Percentiles rank a stretch among this genome's conserved stretches.
phyloP scores from a whole-genome alignment of 64 coral and sea anemone genomes.

The Pocillopora damicornis region DNA sequence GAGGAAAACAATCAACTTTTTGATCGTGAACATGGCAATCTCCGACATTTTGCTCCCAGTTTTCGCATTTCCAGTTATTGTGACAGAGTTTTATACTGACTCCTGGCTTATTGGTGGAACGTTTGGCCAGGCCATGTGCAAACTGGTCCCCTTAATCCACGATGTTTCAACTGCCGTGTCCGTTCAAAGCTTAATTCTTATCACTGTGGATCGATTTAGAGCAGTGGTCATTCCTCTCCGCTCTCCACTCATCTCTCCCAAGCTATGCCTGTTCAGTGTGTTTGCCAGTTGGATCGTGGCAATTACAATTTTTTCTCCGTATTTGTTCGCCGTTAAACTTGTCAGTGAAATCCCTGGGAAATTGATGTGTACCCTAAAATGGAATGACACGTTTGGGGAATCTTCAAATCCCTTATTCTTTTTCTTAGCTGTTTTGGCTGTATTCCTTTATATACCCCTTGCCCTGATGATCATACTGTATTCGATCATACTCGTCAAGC shows the following conservation, averaged over 20 bases:
- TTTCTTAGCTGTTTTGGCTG: background rate
- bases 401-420: background rate
- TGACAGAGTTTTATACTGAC: background rate
- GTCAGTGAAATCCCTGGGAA: background rate
- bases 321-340: background rate
- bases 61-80: background rate
- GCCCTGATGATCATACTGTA: background rate
- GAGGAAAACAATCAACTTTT: constrained; percentile 3
- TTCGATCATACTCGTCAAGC: background rate
- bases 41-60: background rate
- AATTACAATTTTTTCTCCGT: background rate
- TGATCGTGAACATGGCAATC: constrained; percentile 28
- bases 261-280: background rate
- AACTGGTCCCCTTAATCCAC: background rate
- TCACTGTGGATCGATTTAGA: background rate
- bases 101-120: background rate
- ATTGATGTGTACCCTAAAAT: background rate
- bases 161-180: constrained; percentile 10
- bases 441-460: background rate
- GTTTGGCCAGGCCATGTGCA: background rate
- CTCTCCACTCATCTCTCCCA: background rate
- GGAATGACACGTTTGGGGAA: background rate
- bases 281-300: background rate
- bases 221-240: background rate
- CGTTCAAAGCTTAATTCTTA: background rate